Conservation (phyloP, 2,888 invertebrate genomes). For the Thereva unica region DNA sequence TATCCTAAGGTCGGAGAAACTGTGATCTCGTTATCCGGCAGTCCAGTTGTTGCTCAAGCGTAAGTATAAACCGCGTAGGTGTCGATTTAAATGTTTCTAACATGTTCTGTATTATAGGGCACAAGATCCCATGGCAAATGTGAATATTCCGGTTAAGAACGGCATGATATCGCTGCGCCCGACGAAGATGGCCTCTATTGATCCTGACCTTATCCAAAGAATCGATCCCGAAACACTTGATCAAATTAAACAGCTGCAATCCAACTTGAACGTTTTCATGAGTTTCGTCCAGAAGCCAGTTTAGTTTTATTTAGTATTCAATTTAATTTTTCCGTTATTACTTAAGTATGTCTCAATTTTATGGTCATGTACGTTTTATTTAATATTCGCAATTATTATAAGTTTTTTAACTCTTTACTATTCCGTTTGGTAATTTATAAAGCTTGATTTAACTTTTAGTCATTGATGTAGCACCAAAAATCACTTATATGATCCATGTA, state of each 20-base stretch:
- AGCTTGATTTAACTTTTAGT: too few species aligned
- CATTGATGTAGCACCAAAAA: too few species aligned
- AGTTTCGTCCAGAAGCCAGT: conserved; percentile 48
- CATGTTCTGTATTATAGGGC: conserved; percentile 45
- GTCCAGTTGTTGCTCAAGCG: conserved; percentile 55
- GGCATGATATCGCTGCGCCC: conserved; percentile 56
- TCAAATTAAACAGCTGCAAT: conserved; percentile 54
- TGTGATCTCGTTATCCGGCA: conserved; percentile 55
- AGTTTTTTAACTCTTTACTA: too few species aligned
- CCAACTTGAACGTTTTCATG: conserved; percentile 54
- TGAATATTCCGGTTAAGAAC: conserved; percentile 56
- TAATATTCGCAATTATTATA: too few species aligned
- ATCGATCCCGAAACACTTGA: conserved; percentile 53
- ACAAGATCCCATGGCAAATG: conserved; percentile 55
- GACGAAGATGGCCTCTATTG: conserved; percentile 50
- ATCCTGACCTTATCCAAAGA: conserved; percentile 50
- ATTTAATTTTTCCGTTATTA: neutral
- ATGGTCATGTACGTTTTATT: too few species aligned
- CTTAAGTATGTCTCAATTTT: too few species aligned
- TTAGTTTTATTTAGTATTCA: neutral
- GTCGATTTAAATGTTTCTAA: neutral
- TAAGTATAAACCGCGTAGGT: conserved; percentile 45
- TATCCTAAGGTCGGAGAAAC: conserved; percentile 57
- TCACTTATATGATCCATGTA: too few species aligned
- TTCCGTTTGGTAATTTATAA: too few species aligned